Conservation (phyloP, 2,797 vertebrate genomes). For the Coluber constrictor region DNA sequence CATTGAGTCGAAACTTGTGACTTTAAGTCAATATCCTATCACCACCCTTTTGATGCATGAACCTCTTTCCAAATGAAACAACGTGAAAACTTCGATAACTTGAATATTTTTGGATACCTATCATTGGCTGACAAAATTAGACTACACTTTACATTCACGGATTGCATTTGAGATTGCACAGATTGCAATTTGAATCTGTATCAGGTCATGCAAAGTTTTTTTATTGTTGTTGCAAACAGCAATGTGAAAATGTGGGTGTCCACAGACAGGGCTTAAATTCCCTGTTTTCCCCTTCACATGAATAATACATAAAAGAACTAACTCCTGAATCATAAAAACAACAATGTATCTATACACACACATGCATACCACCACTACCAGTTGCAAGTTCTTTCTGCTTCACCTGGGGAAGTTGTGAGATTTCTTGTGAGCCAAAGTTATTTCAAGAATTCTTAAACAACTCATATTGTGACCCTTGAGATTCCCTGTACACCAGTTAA, state of each 20-base stretch:
- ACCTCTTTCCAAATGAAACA: background rate
- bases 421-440: conserved; percentile 29
- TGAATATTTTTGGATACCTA: background rate
- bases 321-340: background rate
- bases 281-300: background rate
- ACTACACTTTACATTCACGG: background rate
- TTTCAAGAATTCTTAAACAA: background rate
- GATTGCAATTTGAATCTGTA: background rate
- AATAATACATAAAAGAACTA: background rate
- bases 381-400: background rate
- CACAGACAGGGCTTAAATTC: background rate
- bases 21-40: background rate
- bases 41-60: background rate
- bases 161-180: background rate
- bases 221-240: background rate
- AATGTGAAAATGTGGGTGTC: background rate
- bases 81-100: background rate
- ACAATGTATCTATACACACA: background rate
- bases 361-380: background rate
- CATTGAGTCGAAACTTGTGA: background rate
- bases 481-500: background rate
- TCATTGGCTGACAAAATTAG: background rate
- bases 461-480: background rate
- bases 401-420: background rate
- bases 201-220: background rate